These are phyloP conservation scores for Drosophila oshimai DNA, from an alignment of 1,140 invertebrate species.

Conservation along the genomic window DNA sequence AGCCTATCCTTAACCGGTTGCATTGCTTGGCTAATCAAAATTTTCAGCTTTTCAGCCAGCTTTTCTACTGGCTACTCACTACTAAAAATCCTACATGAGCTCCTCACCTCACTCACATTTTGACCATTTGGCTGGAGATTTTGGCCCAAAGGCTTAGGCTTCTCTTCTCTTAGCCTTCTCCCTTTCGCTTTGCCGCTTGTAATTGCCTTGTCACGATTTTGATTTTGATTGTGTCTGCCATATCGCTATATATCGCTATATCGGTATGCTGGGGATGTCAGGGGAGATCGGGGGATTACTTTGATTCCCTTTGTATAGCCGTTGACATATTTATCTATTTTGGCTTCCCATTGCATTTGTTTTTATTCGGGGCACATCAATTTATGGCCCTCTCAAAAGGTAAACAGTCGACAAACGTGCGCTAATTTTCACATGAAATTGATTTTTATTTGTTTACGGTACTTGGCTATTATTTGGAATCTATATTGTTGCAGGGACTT, in stretches of 20 bases:
- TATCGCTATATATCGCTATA: not conserved
- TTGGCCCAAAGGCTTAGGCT: conserved; percentile 30
- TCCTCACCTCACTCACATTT: conserved; percentile 33
- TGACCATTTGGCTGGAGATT: conserved; percentile 30
- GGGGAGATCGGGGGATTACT: conserved; percentile 7
- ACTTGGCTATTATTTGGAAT: conserved; percentile 21
- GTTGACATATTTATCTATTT: conserved; percentile 69
- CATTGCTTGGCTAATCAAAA: too few relatives aligned
- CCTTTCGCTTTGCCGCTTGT: conserved; percentile 36
- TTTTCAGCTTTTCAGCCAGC: not conserved
- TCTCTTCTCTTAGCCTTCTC: conserved; percentile 14
- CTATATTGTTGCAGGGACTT: conserved; percentile 15
- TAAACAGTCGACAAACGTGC: conserved; percentile 64
- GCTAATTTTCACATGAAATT: conserved; percentile 57
- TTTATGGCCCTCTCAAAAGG: conserved; percentile 57
- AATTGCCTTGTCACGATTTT: conserved; percentile 58
- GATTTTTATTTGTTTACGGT: conserved; percentile 33
- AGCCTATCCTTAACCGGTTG: conserved; percentile 59
- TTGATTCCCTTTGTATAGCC: conserved; percentile 44
- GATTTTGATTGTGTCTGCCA: conserved; percentile 42
- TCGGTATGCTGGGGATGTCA: not conserved
- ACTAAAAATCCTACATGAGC: conserved; percentile 33
- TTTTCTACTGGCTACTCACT: not conserved
- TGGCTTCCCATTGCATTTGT: conserved; percentile 24
- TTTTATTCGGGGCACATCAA: conserved; percentile 44